phyloP scores from a whole-genome alignment of 2,113 vertebrate genomes.

The Leucosticte australis region DNA sequence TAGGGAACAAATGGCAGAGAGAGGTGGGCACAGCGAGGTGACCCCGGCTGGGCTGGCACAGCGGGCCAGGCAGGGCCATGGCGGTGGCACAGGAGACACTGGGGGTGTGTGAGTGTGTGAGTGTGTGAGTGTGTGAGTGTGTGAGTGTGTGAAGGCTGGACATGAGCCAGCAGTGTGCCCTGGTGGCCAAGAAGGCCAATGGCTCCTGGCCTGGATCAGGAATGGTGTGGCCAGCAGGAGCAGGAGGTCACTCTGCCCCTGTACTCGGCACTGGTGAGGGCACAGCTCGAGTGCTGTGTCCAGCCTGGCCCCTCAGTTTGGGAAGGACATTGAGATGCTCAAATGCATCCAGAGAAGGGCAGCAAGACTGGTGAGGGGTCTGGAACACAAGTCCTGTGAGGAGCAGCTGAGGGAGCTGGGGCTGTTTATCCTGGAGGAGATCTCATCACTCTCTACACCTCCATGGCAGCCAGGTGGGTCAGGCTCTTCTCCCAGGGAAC shows the following conservation, averaged over 20 bases:
- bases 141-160: neutral
- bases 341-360: accelerated
- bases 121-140: no score
- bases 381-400: neutral
- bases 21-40: neutral
- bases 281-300: neutral
- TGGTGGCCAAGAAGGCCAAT: no score
- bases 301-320: neutral
- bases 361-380: accelerated
- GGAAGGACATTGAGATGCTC: neutral
- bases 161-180: neutral
- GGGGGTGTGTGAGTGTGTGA: no score
- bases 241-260: neutral
- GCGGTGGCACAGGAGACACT: neutral
- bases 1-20: neutral
- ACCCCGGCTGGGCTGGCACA: neutral
- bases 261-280: neutral
- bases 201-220: neutral
- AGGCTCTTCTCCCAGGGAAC: accelerated
- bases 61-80: accelerated
- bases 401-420: neutral
- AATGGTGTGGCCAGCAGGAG: neutral
- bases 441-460: accelerated
- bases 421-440: neutral
- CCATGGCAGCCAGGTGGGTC: neutral